A percentile compares a stretch with the other conserved stretches of the same genome.
These are phyloP conservation scores for Protosalanx chinensis DNA, from an alignment of 2,797 vertebrate genomes.

Conservation along the genomic window DNA sequence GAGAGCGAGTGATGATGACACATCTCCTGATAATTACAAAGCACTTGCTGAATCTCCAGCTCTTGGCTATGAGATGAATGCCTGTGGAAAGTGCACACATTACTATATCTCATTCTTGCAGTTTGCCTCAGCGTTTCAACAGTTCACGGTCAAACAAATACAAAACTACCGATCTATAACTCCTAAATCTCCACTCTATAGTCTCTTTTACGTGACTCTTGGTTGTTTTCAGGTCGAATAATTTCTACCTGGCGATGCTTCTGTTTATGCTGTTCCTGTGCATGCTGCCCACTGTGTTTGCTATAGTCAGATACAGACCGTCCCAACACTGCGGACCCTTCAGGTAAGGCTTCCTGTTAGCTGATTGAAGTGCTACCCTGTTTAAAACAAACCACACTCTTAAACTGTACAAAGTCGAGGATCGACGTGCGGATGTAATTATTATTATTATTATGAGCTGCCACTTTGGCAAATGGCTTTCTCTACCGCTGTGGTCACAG, in stretches of 20 bases:
- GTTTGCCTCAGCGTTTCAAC: background rate
- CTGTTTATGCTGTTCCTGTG: slow-evolving; percentile 97
- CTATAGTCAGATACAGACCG: slow-evolving; percentile 89
- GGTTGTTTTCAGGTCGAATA: slow-evolving; percentile 85
- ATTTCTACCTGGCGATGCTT: slow-evolving; percentile 96
- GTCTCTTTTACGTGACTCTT: slow-evolving; percentile 14
- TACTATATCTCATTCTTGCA: background rate
- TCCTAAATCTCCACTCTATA: background rate
- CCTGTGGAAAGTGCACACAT: background rate
- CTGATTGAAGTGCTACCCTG: background rate
- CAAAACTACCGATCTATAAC: background rate
- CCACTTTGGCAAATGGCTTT: slow-evolving; percentile 1
- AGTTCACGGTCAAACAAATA: background rate
- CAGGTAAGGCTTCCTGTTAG: slow-evolving; percentile 71
- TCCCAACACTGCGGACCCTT: slow-evolving; percentile 92
- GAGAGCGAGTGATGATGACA: slow-evolving; percentile 18
- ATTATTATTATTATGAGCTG: slow-evolving; percentile 5
- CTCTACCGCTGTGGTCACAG: slow-evolving; percentile 68
- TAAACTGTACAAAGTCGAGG: background rate
- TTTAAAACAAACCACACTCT: background rate
- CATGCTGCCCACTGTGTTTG: slow-evolving; percentile 95
- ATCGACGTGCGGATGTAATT: background rate
- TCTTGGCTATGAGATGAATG: background rate
- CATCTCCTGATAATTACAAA: slow-evolving; percentile 23
- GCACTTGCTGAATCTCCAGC: background rate